These are phyloP conservation scores for Pteruthius melanotis DNA, from an alignment of 2,113 vertebrate genomes.

Conservation along the genomic window DNA sequence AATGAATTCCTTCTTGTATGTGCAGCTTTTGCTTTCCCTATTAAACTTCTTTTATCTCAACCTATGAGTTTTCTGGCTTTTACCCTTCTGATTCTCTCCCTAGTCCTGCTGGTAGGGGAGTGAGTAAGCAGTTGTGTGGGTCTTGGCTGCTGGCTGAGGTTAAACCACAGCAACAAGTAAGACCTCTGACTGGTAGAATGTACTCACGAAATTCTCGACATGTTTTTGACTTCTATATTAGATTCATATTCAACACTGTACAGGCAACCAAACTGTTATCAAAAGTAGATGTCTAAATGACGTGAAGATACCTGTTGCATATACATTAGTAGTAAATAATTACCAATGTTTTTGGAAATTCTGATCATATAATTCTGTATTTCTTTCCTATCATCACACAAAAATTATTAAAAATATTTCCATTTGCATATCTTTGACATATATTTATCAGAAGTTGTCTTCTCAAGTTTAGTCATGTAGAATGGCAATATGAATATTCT, in stretches of 20 bases:
- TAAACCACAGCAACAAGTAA: neutral
- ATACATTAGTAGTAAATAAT: neutral
- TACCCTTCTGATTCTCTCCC: neutral
- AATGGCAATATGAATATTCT: neutral
- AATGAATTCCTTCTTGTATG: neutral
- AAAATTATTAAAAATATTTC: neutral
- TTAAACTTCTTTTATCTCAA: neutral
- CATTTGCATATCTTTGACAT: neutral
- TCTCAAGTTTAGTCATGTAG: neutral
- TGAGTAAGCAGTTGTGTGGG: neutral
- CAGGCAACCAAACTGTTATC: neutral
- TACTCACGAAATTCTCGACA: neutral
- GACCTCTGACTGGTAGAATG: neutral
- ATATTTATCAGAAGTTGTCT: neutral
- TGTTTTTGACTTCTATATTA: neutral
- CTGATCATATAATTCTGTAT: neutral
- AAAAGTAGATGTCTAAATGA: neutral
- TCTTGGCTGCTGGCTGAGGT: neutral
- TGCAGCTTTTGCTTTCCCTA: neutral
- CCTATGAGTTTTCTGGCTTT: neutral
- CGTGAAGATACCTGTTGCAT: neutral
- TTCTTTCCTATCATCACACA: neutral
- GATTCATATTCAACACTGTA: neutral
- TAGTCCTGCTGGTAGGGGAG: accelerated
- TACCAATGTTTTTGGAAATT: neutral